These are phyloP conservation scores for Zelleria hepariella DNA, from an alignment of 2,888 invertebrate species.

Conservation along the genomic window DNA sequence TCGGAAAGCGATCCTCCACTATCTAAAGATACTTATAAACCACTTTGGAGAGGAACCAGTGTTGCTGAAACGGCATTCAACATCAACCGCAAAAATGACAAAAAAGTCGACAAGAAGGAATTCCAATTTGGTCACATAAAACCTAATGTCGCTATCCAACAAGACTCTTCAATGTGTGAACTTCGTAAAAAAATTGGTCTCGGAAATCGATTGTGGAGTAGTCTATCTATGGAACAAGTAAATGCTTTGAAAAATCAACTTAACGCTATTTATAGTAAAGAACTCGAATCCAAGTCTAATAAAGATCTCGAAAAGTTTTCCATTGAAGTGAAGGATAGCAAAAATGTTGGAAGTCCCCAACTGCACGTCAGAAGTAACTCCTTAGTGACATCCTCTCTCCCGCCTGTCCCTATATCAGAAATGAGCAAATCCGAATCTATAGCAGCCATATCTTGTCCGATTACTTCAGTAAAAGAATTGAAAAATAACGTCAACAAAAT, in stretches of 20 bases:
- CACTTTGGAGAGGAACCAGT: conserved; percentile 87
- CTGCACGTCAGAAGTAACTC: conserved; percentile 74
- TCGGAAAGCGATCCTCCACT: conserved; percentile 53
- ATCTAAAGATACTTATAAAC: conserved; percentile 81
- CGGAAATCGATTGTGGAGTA: conserved; percentile 85
- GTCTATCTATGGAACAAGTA: conserved; percentile 87
- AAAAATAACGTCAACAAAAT: conserved; percentile 65
- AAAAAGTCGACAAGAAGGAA: conserved; percentile 40
- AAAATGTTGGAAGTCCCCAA: conserved; percentile 38
- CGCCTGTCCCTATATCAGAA: conserved; percentile 41
- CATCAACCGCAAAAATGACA: conserved; percentile 74
- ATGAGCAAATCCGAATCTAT: conserved; percentile 71
- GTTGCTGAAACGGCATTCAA: conserved; percentile 84
- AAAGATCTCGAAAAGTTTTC: conserved; percentile 67
- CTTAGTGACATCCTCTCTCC: conserved; percentile 53
- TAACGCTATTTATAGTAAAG: conserved; percentile 83
- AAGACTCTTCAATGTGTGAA: conserved; percentile 58
- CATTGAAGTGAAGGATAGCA: conserved; percentile 71
- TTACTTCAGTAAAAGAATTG: conserved; percentile 53
- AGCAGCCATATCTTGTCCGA: conserved; percentile 61
- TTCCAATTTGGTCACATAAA: conserved; percentile 20
- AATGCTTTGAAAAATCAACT: conserved; percentile 84
- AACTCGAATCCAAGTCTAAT: conserved; percentile 50
- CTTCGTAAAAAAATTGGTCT: conserved; percentile 71
- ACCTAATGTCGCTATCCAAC: conserved; percentile 35